A percentile compares a stretch with the other conserved stretches of the same genome.
Conservation (phyloP, 2,888 invertebrate species). For the Leptopilina myrica region DNA sequence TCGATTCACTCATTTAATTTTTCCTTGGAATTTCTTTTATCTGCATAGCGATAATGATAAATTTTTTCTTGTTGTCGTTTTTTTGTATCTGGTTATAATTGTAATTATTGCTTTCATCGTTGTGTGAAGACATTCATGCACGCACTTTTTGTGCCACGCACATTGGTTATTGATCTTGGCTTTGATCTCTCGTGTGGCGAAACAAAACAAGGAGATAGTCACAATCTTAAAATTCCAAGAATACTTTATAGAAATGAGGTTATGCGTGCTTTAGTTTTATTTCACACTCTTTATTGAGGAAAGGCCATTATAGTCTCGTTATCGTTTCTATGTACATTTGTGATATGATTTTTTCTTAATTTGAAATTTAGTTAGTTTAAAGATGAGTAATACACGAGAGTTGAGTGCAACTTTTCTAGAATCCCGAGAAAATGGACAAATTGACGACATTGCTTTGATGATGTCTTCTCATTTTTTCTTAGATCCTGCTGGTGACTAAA, state of each 20-base stretch:
- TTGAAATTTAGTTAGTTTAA: neutral
- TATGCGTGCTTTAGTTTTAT: constrained; percentile 35
- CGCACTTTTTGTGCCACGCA: neutral
- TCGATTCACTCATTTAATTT: constrained; percentile 3
- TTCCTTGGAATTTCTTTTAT: neutral
- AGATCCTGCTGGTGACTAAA: constrained; percentile 42
- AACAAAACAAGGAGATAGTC: constrained; percentile 8
- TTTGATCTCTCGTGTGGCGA: constrained; percentile 9
- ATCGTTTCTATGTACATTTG: neutral
- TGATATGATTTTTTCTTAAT: neutral
- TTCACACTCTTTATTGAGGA: constrained; percentile 9
- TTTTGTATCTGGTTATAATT: neutral
- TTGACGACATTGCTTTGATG: constrained; percentile 12
- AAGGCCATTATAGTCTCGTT: neutral
- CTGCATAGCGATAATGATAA: neutral
- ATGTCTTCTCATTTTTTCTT: constrained; percentile 46
- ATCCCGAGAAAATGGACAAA: constrained; percentile 10
- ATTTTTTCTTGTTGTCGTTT: neutral
- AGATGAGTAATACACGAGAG: neutral
- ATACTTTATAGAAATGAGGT: constrained; percentile 21
- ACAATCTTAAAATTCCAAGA: constrained; percentile 28
- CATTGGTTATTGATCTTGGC: constrained; percentile 32
- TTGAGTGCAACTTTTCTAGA: constrained; percentile 16
- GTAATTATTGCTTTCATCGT: neutral
- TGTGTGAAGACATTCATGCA: neutral